These are phyloP conservation scores for Eilema depressum DNA, from an alignment of 2,888 invertebrate species.

Conservation along the genomic window DNA sequence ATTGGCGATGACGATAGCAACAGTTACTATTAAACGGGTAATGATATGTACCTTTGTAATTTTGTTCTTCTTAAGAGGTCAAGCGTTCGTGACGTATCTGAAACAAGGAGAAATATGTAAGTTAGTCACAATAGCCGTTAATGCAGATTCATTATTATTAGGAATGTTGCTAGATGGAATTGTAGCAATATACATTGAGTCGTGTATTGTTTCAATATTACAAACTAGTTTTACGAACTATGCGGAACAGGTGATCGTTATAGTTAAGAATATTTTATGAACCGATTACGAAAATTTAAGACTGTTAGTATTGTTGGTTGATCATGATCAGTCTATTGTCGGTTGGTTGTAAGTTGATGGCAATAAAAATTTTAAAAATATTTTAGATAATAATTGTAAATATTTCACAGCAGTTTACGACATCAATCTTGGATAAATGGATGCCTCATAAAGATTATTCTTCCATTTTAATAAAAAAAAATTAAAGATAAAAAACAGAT, in stretches of 20 bases:
- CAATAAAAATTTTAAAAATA: too few species aligned
- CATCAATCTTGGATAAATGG: too few species aligned
- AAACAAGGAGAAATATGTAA: conserved; percentile 61
- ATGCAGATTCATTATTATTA: conserved; percentile 19
- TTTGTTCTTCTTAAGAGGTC: conserved; percentile 71
- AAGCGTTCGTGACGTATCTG: conserved; percentile 73
- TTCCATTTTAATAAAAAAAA: too few species aligned
- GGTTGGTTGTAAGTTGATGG: not conserved
- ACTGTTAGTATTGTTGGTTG: too few species aligned
- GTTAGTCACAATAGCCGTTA: conserved; percentile 39
- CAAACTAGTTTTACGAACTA: too few species aligned
- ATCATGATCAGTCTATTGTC: not conserved
- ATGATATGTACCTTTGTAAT: conserved; percentile 74
- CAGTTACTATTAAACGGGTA: conserved; percentile 29
- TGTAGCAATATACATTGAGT: not conserved
- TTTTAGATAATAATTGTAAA: too few species aligned
- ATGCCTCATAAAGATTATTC: too few species aligned
- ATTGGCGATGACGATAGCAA: conserved; percentile 39
- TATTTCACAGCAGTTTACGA: too few species aligned
- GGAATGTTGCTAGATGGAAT: conserved; percentile 3
- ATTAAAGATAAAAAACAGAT: too few species aligned
- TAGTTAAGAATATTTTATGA: too few species aligned
- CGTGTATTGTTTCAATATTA: not conserved
- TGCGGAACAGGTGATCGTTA: too few species aligned
- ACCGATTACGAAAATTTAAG: too few species aligned